Evolutionary conservation across 2,888 invertebrate species (phyloP), one percentile per base, ranked within the genome.

Genomic region (Podotricha telesiphe): DNA sequence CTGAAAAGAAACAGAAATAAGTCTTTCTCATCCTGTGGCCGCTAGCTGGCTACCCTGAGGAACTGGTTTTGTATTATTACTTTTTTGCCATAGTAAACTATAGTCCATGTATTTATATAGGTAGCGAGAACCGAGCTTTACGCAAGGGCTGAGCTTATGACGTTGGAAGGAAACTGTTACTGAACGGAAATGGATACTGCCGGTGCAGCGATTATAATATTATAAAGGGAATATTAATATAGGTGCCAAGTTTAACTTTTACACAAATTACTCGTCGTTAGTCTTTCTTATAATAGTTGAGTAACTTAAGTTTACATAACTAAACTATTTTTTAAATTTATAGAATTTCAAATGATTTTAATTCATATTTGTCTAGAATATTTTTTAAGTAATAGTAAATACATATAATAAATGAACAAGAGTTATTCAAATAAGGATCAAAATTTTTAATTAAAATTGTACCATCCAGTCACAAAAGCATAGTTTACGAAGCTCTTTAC

Each of bases 1-100:
- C 88, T 83, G 85, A 86, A 91, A 88, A 87, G 88, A 86, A 88
- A 90, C 88, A 88, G 83, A 86, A 76, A 76, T 77, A 85, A 85
- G 79, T 81, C 84, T 83, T 78, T 85, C 83, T 86, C 86, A 83
- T 85, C 85, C 86, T 85, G 83, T 83, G 82, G 81, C 80, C 80
- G 77, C 77, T 51, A 45, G 61, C 50, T 53, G 67, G 50, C 50
- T 66, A 74, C 70, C 71, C 71, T 79, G 80, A 74, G 75, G 76
- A 88, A 92, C 89, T 88, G 86, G 90, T 87, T 88, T 83, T 73
- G 73, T 82, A 81, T 85, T 85, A 86, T 86, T 82, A 83, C 85
- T 86, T 87, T 86, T 83, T 82, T 86, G 83, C 86, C 83, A 83
- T 84, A 86, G 80, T 82, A 73, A 87, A 86, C 86, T 88, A 86